These are phyloP conservation scores for Hyposoter dolosus DNA, from an alignment of 2,888 invertebrate genomes.

Conservation along the genomic window DNA sequence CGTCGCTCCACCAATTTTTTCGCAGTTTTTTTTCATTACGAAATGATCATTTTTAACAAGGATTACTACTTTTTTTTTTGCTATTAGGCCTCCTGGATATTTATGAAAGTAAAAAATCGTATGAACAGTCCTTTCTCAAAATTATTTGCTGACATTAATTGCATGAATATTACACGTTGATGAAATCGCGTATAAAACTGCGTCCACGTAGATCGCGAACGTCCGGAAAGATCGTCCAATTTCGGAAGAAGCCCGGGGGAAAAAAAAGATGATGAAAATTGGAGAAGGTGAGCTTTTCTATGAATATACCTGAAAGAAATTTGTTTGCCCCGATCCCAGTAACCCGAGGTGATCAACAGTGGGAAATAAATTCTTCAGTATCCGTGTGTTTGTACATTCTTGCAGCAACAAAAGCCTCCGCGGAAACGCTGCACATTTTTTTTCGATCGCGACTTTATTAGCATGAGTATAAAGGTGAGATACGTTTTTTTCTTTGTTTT, in stretches of 20 bases:
- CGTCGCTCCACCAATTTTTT: background rate
- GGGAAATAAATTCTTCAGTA: constrained; percentile 58
- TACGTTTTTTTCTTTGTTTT: constrained; percentile 11
- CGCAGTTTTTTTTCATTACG: background rate
- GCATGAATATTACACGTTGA: too few relatives aligned
- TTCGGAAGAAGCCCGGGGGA: background rate
- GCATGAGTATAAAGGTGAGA: constrained; percentile 46
- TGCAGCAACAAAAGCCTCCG: constrained; percentile 59
- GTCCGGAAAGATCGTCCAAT: background rate
- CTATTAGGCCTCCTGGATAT: background rate
- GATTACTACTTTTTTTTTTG: background rate
- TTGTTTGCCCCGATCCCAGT: constrained; percentile 42
- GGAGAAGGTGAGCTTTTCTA: background rate
- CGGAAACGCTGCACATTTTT: constrained; percentile 60
- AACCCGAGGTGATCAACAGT: constrained; percentile 52
- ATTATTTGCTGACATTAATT: too few relatives aligned
- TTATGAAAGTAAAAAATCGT: background rate
- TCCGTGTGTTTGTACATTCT: constrained; percentile 57
- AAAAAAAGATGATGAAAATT: background rate
- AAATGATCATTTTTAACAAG: background rate
- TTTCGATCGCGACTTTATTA: constrained; percentile 53
- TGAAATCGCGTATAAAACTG: too few relatives aligned
- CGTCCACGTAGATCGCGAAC: too few relatives aligned
- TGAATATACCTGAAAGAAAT: constrained; percentile 25
- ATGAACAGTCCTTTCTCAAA: too few relatives aligned